Conservation (phyloP, 2,888 invertebrate genomes). For the Dioctria linearis region DNA sequence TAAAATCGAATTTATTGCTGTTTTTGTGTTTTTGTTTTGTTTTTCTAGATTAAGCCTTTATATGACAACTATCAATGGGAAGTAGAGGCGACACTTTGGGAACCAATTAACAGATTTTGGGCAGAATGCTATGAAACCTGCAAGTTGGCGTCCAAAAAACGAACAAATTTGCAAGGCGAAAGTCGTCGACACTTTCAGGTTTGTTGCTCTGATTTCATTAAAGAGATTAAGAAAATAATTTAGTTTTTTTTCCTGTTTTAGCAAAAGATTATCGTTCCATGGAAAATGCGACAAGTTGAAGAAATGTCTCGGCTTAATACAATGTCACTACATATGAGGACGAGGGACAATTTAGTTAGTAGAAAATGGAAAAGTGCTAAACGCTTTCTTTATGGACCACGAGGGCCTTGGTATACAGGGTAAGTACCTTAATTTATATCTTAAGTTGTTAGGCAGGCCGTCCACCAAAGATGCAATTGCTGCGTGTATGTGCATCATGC, state of each 20-base stretch:
- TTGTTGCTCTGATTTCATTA: conserved; percentile 25
- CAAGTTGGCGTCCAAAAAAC: conserved; percentile 74
- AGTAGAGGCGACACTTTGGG: conserved; percentile 72
- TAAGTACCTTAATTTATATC: conserved; percentile 62
- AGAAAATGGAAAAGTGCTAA: conserved; percentile 74
- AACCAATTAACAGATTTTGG: conserved; percentile 75
- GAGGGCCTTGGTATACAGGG: conserved; percentile 72
- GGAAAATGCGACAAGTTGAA: conserved; percentile 72
- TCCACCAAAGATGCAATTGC: no score
- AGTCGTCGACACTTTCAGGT: conserved; percentile 75
- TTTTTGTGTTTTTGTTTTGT: conserved; percentile 49
- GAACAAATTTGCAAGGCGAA: conserved; percentile 73
- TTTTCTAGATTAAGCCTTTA: conserved; percentile 73
- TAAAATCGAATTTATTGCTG: conserved; percentile 18
- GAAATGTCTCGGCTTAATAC: conserved; percentile 73
- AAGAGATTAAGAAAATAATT: conserved; percentile 16
- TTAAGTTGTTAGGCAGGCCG: no score
- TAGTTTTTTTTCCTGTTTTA: conserved; percentile 62
- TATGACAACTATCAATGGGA: conserved; percentile 73
- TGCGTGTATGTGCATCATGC: no score
- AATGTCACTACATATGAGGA: conserved; percentile 71
- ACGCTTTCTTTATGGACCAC: conserved; percentile 73
- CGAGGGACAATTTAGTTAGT: conserved; percentile 72
- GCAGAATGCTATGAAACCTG: conserved; percentile 76
- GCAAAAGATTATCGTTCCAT: conserved; percentile 73